Evolutionary conservation across 2,888 invertebrate species (phyloP), one percentile per base, ranked within the genome.

Genomic region (Leptopilina myrica): DNA sequence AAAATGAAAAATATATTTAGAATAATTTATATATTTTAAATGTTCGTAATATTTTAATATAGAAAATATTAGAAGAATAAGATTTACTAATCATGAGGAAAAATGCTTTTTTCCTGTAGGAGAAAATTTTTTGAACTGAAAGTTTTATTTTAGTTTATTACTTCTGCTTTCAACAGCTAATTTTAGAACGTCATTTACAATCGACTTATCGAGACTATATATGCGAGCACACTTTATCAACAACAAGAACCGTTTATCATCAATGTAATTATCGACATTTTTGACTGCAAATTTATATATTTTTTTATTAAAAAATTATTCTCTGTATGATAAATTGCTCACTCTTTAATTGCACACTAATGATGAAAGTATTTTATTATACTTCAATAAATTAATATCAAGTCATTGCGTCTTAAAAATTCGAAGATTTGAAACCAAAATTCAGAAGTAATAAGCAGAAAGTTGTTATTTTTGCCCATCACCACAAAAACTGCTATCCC

Each of bases 161-260:
- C 20, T 26, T 33, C 56, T 73, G 40, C 56, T 73, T 56, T 73
- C 33, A 40, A 56, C 73, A 73, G 40, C 33, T 73, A 73, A 73
- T 73, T 56, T 59, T 56, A 73, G 56, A 56, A 73, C 56, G 40
- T 40, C 56, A 73, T 59, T 73, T 56, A 73, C 56, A 56, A 73
- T 73, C 40, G 56, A 73, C 49, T 56, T 73, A 56, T 73, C 73
- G 40, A 40, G 53, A n/a, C 33, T 56, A 53, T 9, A 53, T 9
- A 49, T 9, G 40, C n/a, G 40, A 33, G 11, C 73, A 43, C 43
- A 53, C 56, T 73, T 73, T 73, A 73, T 73, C 56, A 73, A 73
- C 9, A 33, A 59, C 56, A 73, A 73, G 73, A 56, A 56, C 73
- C 73, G 56, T 73, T 73, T 73, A 73, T 73, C 73, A 73, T 73